A percentile compares a stretch with the other conserved stretches of the same genome.
These are phyloP conservation scores for Capromys pilorides DNA, from an alignment of 2,797 vertebrate genomes.

Conservation along the genomic window DNA sequence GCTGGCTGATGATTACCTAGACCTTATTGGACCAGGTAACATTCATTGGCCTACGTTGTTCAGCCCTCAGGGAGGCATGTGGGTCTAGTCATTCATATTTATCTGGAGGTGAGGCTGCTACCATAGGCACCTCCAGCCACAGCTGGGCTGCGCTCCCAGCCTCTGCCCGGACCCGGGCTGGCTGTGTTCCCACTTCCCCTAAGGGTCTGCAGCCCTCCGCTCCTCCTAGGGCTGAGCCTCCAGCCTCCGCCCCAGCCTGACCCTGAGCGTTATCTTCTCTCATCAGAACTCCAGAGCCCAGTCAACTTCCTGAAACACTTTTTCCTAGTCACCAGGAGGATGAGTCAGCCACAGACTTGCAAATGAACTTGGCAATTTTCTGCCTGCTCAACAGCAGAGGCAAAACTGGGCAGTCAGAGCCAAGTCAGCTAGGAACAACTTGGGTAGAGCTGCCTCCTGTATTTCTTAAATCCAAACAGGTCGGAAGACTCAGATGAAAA, in stretches of 20 bases:
- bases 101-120: background rate
- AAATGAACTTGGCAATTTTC: conserved; percentile 18
- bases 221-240: background rate
- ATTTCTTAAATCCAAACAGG: conserved; percentile 41
- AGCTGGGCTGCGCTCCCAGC: background rate
- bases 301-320: conserved; percentile 37
- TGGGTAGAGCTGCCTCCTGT: background rate
- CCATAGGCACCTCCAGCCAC: background rate
- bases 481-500: conserved; percentile 35
- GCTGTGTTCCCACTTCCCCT: background rate
- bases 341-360: conserved; percentile 20
- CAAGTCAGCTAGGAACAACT: conserved; percentile 31
- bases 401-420: conserved; percentile 64
- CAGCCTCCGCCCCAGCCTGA: no score
- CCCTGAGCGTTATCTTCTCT: background rate
- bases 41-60: background rate
- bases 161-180: background rate
- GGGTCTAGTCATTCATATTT: background rate
- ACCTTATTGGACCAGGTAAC: background rate
- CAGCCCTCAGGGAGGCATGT: background rate
- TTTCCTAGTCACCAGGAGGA: background rate
- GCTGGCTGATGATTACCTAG: background rate
- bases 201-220: background rate
- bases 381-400: conserved; percentile 23
- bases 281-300: conserved; percentile 16